Evolutionary conservation across 2,888 invertebrate genomes (phyloP).

Genomic region (Brachyptera risi): DNA sequence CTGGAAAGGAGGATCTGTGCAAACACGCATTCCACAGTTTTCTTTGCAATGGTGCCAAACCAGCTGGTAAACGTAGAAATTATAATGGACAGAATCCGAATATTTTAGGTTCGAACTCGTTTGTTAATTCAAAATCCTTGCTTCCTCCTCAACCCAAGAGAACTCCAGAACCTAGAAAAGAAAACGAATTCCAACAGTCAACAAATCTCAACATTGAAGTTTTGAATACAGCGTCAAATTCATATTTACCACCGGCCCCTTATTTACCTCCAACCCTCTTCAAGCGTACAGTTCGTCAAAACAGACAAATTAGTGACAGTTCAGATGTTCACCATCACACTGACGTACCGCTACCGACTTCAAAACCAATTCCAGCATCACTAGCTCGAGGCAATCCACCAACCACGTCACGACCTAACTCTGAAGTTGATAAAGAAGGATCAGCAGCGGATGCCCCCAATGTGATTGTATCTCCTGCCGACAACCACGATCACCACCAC

Average conservation of each 20-base stretch:
- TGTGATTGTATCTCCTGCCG: not conserved
- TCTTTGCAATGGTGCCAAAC: constrained; percentile 38
- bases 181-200: no score
- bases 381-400: not conserved
- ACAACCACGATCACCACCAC: not conserved
- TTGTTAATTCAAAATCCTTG: no score
- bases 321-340: not conserved
- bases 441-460: not conserved
- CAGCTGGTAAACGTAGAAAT: constrained; percentile 38
- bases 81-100: constrained; percentile 36
- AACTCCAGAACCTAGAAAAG: no score
- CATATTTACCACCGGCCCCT: not conserved
- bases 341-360: not conserved
- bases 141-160: no score
- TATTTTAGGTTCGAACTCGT: constrained; percentile 35
- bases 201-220: not conserved
- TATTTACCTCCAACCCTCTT: not conserved
- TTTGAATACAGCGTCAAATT: not conserved
- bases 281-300: no score
- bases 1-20: constrained; percentile 18
- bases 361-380: constrained; percentile 1
- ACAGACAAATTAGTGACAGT: not conserved
- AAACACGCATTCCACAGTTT: constrained; percentile 36
- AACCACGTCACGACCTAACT: not conserved
- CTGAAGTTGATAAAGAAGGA: not conserved